Percentiles rank a stretch among this genome's conserved stretches.
Evolutionary conservation across 2,113 vertebrate species (phyloP).

Genomic region (Crotophaga sulcirostris): DNA sequence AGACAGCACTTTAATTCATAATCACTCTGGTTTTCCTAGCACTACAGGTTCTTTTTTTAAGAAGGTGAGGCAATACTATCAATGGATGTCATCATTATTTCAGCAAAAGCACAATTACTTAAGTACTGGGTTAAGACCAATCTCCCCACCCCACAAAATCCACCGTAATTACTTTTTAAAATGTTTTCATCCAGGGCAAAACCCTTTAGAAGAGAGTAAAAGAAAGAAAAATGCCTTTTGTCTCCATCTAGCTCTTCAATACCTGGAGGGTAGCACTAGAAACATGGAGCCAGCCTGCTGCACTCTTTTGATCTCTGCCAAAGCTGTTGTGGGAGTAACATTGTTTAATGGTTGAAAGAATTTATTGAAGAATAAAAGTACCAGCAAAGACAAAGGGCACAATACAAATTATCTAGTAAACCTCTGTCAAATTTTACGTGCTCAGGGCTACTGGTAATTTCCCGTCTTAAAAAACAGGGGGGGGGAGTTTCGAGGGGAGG

Average conservation of each 20-base stretch:
- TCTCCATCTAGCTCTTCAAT: neutral
- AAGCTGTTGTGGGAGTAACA: neutral
- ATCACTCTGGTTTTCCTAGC: constrained; percentile 9
- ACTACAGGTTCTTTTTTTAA: constrained; percentile 9
- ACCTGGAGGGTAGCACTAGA: neutral
- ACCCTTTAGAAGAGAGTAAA: neutral
- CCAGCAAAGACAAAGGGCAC: neutral
- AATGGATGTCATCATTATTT: neutral
- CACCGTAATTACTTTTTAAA: neutral
- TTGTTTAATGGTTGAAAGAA: constrained; percentile 22
- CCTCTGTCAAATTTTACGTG: neutral
- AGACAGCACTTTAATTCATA: constrained; percentile 1
- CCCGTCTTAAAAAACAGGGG: neutral
- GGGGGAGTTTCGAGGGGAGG: neutral
- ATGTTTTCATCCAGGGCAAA: constrained; percentile 3
- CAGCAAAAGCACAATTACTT: neutral
- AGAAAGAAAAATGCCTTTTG: neutral
- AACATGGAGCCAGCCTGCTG: neutral
- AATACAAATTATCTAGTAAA: neutral
- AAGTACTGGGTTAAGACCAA: neutral
- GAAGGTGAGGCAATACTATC: neutral
- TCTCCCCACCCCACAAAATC: neutral
- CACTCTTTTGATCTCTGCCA: constrained; percentile 16
- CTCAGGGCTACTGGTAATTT: neutral
- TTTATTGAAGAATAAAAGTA: constrained; percentile 43